Conservation (phyloP, 1,140 invertebrate species). For the Centruroides sculpturatus region DNA sequence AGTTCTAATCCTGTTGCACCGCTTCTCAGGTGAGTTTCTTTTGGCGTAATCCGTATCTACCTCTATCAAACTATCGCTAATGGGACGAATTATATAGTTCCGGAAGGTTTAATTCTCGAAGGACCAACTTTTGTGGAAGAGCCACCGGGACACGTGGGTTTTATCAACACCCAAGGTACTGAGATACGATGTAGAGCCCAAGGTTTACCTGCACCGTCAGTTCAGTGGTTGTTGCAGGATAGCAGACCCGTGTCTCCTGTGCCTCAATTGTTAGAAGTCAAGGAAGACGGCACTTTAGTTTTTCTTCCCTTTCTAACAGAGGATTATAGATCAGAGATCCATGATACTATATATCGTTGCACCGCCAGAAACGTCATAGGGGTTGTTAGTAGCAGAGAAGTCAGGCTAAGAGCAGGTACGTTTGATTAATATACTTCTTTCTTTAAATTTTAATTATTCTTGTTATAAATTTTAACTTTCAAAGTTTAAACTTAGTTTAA, state of each 20-base stretch:
- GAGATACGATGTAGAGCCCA: conserved; percentile 79
- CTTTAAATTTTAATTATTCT: no score
- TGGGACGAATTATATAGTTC: no score
- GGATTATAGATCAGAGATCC: conserved; percentile 56
- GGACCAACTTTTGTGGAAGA: conserved; percentile 83
- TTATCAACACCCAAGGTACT: conserved; percentile 83
- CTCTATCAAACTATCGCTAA: no score
- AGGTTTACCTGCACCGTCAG: conserved; percentile 74
- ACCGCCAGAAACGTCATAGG: conserved; percentile 73
- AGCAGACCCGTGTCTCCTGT: conserved; percentile 44
- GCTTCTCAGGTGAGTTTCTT: no score
- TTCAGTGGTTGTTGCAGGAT: conserved; percentile 52
- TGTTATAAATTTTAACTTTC: no score
- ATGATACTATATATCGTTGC: conserved; percentile 84
- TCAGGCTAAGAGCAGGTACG: conserved; percentile 85
- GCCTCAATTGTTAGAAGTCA: conserved; percentile 20
- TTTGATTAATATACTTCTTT: conserved; percentile 15
- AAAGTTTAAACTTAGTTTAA: no score
- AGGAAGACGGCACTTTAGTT: conserved; percentile 24
- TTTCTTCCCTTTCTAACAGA: conserved; percentile 24
- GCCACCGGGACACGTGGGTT: conserved; percentile 76
- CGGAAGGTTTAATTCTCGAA: neutral
- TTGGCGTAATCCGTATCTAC: no score
- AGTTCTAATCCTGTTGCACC: no score
- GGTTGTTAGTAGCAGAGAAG: conserved; percentile 74